A percentile compares a stretch with the other conserved stretches of the same genome.
Conservation (phyloP, 2,797 vertebrate species). For the Molossus alvarezi region DNA sequence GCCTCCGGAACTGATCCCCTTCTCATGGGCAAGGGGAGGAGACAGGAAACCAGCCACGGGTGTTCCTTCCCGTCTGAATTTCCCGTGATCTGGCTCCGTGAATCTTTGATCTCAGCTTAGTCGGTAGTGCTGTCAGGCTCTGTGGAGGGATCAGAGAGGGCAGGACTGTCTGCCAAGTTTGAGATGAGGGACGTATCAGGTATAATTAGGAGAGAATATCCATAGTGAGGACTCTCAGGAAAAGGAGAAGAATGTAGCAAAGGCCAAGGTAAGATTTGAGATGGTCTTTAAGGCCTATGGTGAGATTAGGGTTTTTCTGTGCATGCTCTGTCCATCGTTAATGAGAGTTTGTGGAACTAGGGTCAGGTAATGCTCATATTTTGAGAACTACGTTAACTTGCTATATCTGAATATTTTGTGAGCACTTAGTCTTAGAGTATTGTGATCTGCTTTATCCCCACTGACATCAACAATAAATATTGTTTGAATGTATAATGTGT, state of each 20-base stretch:
- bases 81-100: conserved; percentile 12
- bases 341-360: background rate
- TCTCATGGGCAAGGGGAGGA: background rate
- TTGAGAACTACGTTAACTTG: conserved; percentile 31
- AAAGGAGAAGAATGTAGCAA: conserved; percentile 57
- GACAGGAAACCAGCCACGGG: background rate
- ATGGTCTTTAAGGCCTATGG: background rate
- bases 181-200: background rate
- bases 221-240: background rate
- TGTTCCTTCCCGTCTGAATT: background rate
- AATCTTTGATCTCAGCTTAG: conserved; percentile 8
- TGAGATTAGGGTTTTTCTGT: background rate
- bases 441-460: background rate
- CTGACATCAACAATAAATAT: background rate
- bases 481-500: background rate
- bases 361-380: background rate
- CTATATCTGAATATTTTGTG: background rate
- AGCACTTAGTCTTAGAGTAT: background rate
- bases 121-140: background rate
- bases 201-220: conserved; percentile 46
- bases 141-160: background rate
- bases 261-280: conserved; percentile 28
- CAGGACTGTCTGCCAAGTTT: background rate
- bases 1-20: background rate
- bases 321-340: background rate